phyloP scores from a whole-genome alignment of 2,113 vertebrate species.

The Esox niger region DNA sequence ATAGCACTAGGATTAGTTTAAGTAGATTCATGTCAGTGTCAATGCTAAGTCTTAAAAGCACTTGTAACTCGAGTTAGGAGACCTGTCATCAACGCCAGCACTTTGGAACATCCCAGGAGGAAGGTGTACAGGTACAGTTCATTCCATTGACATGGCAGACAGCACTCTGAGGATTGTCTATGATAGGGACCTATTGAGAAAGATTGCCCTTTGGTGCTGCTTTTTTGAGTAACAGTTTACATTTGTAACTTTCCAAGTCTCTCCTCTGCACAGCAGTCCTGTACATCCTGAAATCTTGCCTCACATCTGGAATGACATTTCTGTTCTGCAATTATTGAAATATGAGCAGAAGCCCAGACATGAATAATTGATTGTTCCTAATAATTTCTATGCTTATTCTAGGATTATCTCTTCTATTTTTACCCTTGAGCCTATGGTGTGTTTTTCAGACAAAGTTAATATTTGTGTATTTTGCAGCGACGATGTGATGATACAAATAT shows the following conservation, averaged over 20 bases:
- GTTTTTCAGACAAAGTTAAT: background rate
- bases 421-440: background rate
- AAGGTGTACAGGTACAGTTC: no score
- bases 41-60: background rate
- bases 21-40: background rate
- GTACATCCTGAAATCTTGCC: conserved; percentile 7
- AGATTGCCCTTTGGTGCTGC: no score
- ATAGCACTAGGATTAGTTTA: background rate
- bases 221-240: no score
- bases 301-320: conserved; percentile 17
- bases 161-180: no score
- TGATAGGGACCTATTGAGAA: no score
- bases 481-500: background rate
- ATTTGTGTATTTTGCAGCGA: background rate
- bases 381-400: conserved; percentile 4
- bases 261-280: background rate
- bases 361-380: conserved; percentile 31
- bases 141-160: no score
- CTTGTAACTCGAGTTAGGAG: no score
- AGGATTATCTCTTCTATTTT: conserved; percentile 8
- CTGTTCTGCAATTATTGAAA: conserved; percentile 17
- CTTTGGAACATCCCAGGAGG: no score
- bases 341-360: conserved; percentile 19
- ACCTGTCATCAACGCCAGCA: no score
- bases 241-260: background rate